Base-by-base conservation (phyloP, 1,140 invertebrate genomes). In the Steinernema feltiae region DNA sequence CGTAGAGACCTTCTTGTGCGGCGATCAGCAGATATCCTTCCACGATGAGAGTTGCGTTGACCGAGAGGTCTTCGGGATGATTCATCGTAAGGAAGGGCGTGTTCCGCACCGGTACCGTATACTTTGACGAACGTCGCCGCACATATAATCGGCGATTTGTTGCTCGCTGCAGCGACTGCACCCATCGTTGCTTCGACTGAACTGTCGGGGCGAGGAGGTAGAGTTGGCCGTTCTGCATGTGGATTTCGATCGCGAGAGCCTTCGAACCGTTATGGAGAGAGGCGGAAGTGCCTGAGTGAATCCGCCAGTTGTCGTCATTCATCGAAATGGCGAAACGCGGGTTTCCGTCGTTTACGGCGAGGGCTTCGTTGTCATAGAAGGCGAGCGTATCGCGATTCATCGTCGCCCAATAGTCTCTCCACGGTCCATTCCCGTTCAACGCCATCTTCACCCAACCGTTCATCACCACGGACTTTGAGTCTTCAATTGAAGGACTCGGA, bases 1-100 rank as follows among this genome's bases (percentile, higher is more conserved):
- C 32, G 46, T 35, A 71, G 70, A 71, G 70, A 27, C 70, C 70
- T 53, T 71, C 70, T 71, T 71, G 70, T 3, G 32, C 32, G 15
- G 32, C 70, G 32, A 71, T 35, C 12, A 71, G 70, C 2, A 71
- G 29, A 27, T 17, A 63, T 15, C 24, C 53, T 27, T 63, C 24
- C 3, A 63, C 53, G 24, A 63, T 21, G 3, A 63, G 53, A 63
- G 53, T 71, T 3, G 70, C 12, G 29, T 71, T 12, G 15, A 71
- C 30, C 12, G 15, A 35, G 7, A 71, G 24, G 15, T 71, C 30
- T 3, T 71, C 21, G 12, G 70, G 70, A 30, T 53, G 3, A 21
- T 29, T 27, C 21, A 71, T 32, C 32, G 32, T 32, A 7, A 71
- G 29, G 32, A 71, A 53, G 15, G 32, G 46, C 2, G 32, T 71